Percentiles rank a stretch among this genome's conserved stretches.
These are phyloP conservation scores for Pedetes capensis DNA, from an alignment of 2,113 vertebrate genomes.

Conservation along the genomic window DNA sequence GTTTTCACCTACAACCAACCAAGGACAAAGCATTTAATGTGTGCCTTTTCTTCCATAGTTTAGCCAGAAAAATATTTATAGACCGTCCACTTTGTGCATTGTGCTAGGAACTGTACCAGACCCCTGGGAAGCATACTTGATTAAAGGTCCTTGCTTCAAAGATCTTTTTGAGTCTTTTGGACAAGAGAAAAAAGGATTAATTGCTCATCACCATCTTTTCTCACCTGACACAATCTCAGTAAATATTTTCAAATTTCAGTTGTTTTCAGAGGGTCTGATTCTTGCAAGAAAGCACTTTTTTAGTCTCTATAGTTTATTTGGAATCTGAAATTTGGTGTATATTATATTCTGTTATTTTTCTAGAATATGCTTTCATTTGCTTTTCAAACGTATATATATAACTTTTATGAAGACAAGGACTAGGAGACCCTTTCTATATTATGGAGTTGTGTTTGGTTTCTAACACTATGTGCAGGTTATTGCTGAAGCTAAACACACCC, in stretches of 20 bases:
- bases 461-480: neutral
- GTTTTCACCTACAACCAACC: neutral
- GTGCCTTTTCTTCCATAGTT: neutral
- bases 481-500: constrained; percentile 28
- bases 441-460: constrained; percentile 39
- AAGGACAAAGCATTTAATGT: neutral
- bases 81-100: neutral
- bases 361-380: neutral
- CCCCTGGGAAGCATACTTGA: neutral
- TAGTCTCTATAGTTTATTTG: neutral
- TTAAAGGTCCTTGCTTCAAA: constrained; percentile 26
- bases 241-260: constrained; percentile 39
- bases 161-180: constrained; percentile 4
- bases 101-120: neutral
- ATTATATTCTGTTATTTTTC: neutral
- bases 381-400: neutral
- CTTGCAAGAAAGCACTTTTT: constrained; percentile 6
- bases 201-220: constrained; percentile 30
- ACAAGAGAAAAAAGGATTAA: constrained; percentile 45
- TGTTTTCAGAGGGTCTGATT: neutral
- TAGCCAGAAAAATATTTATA: neutral
- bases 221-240: neutral
- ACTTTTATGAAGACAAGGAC: constrained; percentile 29
- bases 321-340: constrained; percentile 6
- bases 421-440: constrained; percentile 9